Base-by-base conservation (phyloP, 1,140 invertebrate species). In the Vanessa atalanta region DNA sequence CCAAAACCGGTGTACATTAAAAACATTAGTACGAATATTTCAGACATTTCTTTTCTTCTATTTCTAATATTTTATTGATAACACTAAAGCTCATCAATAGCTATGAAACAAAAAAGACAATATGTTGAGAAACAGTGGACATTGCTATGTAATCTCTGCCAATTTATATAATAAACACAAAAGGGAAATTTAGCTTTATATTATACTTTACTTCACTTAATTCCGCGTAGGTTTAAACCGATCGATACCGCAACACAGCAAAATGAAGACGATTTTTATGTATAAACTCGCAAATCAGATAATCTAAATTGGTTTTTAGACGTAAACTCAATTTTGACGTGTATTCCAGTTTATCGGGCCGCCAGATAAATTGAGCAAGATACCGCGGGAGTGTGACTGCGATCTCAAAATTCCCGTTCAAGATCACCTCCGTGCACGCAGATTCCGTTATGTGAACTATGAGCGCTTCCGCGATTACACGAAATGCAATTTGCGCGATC, bases 231-330 rank as follows among this genome's bases (percentile, higher is more conserved):
- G 43, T 50, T 65, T n/a, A 50, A 48, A 48, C 51, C 63, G 65
- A 53, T 76, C 65, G 73, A 75, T 69, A 70, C 63, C 65, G 75
- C 75, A 76, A 75, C 37, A 68, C 70, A 73, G 72, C 57, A 7
- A 61, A 26, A 61, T 61, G 78, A 80, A 79, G 81, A 83, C 81
- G 82, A 87, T 89, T 90, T 91, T 89, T 89, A 83, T 85, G 85
- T 85, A 86, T 85, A 88, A 84, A 86, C 84, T 88, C 83, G 80
- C 82, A 87, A 89, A 91, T 89, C 88, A 88, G 87, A 90, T 91
- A 89, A 91, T 91, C 89, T 84, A 89, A 91, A 91, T 90, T 90
- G 89, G 83, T 88, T 91, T 91, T 87, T 88, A 91, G 86, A 84
- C 85, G 88, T 84, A 88, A 89, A 91, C 88, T 90, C 89, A 86